A percentile compares a stretch with the other conserved stretches of the same genome.
Evolutionary conservation across 2,797 vertebrate species (phyloP).

Genomic region (Dicrostonyx torquatus): DNA sequence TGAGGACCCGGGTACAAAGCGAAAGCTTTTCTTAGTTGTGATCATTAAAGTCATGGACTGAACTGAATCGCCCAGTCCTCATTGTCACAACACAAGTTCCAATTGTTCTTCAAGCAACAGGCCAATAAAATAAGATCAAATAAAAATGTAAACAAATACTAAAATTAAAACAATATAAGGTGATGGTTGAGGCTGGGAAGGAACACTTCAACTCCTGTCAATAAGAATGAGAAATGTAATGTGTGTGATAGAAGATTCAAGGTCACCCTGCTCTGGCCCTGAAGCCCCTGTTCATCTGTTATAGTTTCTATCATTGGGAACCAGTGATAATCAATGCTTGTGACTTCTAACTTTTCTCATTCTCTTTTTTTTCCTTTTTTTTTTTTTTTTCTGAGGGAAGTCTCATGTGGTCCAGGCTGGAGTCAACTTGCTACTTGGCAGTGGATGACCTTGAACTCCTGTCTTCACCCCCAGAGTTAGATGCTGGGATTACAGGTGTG

Average conservation of each 20-base stretch:
- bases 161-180: neutral
- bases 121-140: neutral
- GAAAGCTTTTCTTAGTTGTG: neutral
- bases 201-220: neutral
- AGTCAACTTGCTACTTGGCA: neutral
- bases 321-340: neutral
- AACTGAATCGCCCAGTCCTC: neutral
- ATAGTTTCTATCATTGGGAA: neutral
- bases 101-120: neutral
- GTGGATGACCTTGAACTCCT: neutral
- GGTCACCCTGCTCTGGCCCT: neutral
- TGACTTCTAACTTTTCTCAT: neutral
- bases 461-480: neutral
- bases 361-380: neutral
- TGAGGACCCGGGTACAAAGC: neutral
- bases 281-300: neutral
- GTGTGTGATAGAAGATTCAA: too few species aligned
- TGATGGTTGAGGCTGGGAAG: neutral
- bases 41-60: neutral
- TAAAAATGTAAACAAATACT: neutral
- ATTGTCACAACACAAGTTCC: neutral
- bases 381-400: neutral
- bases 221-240: neutral
- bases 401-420: neutral
- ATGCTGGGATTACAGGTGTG: neutral